Evolutionary conservation across 2,797 vertebrate species (phyloP), one percentile per base, ranked within the genome.

Genomic region (Heterohyrax brucei): DNA sequence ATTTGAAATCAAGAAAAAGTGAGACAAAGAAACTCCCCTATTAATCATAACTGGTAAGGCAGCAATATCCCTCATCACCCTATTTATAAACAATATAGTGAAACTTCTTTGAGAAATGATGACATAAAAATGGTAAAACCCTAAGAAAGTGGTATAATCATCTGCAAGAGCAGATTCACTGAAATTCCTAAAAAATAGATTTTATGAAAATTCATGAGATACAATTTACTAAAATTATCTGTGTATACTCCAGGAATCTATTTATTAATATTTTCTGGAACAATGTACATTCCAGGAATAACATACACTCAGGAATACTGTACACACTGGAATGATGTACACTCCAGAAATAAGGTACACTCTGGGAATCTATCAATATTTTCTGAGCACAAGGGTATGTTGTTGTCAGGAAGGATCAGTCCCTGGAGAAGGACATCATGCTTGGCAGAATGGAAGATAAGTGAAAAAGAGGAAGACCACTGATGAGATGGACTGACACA

Each of bases 1-100:
- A 46, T 92, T 33, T 95, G n/a, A 91, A 93, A 95, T 59, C 44
- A 87, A 90, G 39, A 92, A 12, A 88, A 92, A 86, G 59, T 90
- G 68, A 92, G 5, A 50, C 16, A 30, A 48, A 89, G 39, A 93
- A 77, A 88, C 5, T 80, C 70, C n/a, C 87, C 33, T 53, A 70
- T 70, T 76, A 95, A 84, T 73, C 61, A 66, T 56, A 79, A 94
- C 62, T 61, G 84, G 64, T n/a, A 92, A 95, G 33, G 85, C 2
- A 90, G 24, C 6, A 89, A 30, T 39, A 77, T 70, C n/a, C 76
- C 61, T 2, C 87, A n/a, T 84, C n/a, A 82, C 48, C 91, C 53
- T 84, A 87, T 46, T 93, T 92, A 84, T 80, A 94, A 95, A 83
- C 72, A 81, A 85, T 73, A 12, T 53, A 92, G 48, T 85, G 64